Evolutionary conservation across 2,113 vertebrate species (phyloP).

Genomic region (Camelus dromedarius): DNA sequence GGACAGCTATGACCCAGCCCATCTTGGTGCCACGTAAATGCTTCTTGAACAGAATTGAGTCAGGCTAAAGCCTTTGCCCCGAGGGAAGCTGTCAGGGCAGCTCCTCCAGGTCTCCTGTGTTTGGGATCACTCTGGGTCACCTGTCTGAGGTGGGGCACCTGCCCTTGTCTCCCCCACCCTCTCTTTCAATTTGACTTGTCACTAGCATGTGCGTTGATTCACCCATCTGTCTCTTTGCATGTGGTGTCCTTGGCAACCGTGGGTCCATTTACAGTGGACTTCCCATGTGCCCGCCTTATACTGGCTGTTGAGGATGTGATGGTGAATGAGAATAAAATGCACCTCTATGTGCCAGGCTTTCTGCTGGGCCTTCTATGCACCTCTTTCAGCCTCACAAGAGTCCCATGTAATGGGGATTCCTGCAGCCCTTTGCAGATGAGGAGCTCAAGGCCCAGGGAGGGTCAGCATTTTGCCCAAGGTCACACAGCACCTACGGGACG

Average conservation of each 20-base stretch:
- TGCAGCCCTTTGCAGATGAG: background rate
- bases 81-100: background rate
- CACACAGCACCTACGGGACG: background rate
- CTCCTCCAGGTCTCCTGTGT: background rate
- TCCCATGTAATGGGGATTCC: accelerated
- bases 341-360: background rate
- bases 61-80: background rate
- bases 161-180: background rate
- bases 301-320: background rate
- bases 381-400: background rate
- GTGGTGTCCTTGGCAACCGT: background rate
- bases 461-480: background rate
- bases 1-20: background rate
- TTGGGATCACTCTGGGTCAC: background rate
- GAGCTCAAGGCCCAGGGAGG: background rate
- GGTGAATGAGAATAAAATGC: background rate
- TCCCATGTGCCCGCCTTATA: background rate
- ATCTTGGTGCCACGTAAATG: accelerated
- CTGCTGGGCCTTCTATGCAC: background rate
- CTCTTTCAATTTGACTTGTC: background rate
- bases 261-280: too few relatives aligned
- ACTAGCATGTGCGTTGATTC: background rate
- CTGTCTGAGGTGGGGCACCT: background rate
- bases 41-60: background rate
- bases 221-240: background rate